Conservation (phyloP, 1,140 invertebrate species). For the Anoplophora glabripennis region DNA sequence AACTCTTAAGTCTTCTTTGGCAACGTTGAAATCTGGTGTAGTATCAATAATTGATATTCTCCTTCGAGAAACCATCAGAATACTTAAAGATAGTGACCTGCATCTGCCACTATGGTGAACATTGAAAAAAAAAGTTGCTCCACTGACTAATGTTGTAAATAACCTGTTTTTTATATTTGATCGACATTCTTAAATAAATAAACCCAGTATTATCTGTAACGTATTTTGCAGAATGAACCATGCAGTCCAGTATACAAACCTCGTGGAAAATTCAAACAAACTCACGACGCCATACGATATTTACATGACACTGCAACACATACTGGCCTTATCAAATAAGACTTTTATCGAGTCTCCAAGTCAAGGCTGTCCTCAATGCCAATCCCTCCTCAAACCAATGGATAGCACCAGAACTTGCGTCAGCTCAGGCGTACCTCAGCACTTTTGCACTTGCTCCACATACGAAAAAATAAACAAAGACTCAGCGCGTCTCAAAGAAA, state of each 20-base stretch:
- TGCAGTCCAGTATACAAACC: slow-evolving; percentile 55
- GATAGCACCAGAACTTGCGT: slow-evolving; percentile 65
- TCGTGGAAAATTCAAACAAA: slow-evolving; percentile 62
- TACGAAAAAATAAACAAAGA: slow-evolving; percentile 50
- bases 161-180: too few species aligned
- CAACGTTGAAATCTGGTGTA: too few species aligned
- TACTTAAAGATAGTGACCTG: too few species aligned
- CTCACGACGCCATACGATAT: slow-evolving; percentile 73
- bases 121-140: too few species aligned
- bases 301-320: slow-evolving; percentile 58
- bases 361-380: slow-evolving; percentile 61
- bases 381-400: slow-evolving; percentile 64
- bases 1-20: too few species aligned
- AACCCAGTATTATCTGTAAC: too few species aligned
- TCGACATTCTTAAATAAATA: too few species aligned
- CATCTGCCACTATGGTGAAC: too few species aligned
- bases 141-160: too few species aligned
- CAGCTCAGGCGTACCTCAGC: slow-evolving; percentile 65
- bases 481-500: slow-evolving; percentile 47
- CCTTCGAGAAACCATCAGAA: too few species aligned
- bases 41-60: too few species aligned
- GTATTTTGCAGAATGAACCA: slow-evolving; percentile 41
- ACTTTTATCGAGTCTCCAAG: slow-evolving; percentile 46
- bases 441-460: slow-evolving; percentile 52
- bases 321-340: slow-evolving; percentile 49